Base-by-base conservation (phyloP, 1,140 invertebrate genomes). In the Drosophila biarmipes region DNA sequence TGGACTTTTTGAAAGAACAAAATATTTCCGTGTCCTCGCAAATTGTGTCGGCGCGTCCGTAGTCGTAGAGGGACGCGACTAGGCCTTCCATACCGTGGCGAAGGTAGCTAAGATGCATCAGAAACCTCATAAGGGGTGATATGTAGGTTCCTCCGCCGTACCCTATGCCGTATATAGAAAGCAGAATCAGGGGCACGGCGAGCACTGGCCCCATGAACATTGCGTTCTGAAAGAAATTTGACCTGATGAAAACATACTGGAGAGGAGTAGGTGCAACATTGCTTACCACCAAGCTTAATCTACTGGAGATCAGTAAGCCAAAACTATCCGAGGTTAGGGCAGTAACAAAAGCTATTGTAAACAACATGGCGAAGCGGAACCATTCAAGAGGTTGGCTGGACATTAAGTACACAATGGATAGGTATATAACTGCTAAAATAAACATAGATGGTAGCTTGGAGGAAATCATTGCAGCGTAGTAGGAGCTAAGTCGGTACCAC, bases 401-500 rank as follows among this genome's bases (percentile, higher is more conserved):
- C 91, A 98, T 94, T 35, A 96, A 93, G 90, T 98, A 99, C 0
- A 97, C 96, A 79, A 98, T 95, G 0, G 93, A 92, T 10, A 98
- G 91, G 92, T 98, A 99, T 2, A 97, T 93, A 3, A 96, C 81
- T 3, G 95, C 95, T 74, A 97, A 94, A 42, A 96, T 78, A 31
- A 97, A 92, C 93, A 97, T 95, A 0, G 92, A 84, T 6, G 96
- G 96, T 27, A 96, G 93, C 24, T 94, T 94, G 0, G 97, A 95
- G 52, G 97, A 90, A 0, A 97, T 96, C 78, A 97, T 94, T 0
- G 98, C 97, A 10, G 96, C 94, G 91, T 97, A 98, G 90, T 99
- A 99, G 0, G 98, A 95, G 86, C 96, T 96, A 14, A 98, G 91
- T 24, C 96, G 95, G 92, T 98, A 99, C 98, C 98, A 99, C 75